Conservation (phyloP, 2,797 vertebrate species). For the Sebastes reedi region DNA sequence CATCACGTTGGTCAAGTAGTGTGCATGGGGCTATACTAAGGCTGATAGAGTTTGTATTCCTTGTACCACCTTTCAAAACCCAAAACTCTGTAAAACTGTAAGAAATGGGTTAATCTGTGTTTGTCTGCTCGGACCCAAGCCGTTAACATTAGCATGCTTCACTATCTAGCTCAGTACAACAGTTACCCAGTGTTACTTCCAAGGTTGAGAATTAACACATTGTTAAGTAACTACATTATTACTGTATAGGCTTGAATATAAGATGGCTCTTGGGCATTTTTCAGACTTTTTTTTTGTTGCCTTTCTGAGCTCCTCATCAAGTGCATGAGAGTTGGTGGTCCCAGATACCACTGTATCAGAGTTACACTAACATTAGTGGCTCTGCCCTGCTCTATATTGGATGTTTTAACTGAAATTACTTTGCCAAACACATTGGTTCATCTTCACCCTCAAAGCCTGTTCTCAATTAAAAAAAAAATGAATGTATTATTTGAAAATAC, state of each 20-base stretch:
- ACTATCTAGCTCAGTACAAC: background rate
- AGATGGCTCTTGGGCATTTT: background rate
- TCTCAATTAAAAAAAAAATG: background rate
- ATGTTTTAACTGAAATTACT: background rate
- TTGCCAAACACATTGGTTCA: background rate
- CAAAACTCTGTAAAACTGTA: background rate
- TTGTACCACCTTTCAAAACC: background rate
- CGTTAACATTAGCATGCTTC: background rate
- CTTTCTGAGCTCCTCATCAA: background rate
- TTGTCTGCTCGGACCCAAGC: background rate
- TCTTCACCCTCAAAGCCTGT: background rate
- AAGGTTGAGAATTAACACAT: background rate
- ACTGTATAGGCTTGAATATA: background rate
- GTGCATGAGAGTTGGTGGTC: background rate
- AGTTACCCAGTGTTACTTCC: background rate
- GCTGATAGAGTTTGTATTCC: background rate
- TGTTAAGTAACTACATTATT: background rate
- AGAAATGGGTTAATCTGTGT: background rate
- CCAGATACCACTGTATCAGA: background rate
- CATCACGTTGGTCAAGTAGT: background rate
- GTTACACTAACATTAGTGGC: background rate
- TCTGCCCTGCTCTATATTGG: background rate
- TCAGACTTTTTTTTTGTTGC: background rate
- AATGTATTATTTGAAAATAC: background rate
- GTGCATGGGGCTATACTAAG: background rate